A percentile compares a stretch with the other conserved stretches of the same genome.
Evolutionary conservation across 2,888 invertebrate genomes (phyloP).

Genomic region (Drosophila rellima): DNA sequence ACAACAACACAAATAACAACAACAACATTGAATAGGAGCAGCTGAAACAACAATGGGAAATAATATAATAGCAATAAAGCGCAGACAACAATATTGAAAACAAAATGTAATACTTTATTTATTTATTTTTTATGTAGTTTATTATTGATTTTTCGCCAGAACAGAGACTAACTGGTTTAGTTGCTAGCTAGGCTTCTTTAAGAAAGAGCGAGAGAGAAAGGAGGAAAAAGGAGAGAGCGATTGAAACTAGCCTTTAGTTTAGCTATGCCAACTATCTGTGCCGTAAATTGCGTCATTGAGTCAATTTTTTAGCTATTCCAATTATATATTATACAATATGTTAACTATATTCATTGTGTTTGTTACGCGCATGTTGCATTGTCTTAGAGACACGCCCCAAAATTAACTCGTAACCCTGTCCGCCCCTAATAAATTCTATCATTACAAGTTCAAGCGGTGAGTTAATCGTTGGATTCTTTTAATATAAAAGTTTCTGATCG

Average conservation of each 20-base stretch:
- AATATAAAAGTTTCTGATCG: constrained; percentile 5
- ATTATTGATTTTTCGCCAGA: constrained; percentile 69
- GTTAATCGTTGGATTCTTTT: constrained; percentile 1
- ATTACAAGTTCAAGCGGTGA: constrained; percentile 21
- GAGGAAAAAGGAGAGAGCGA: neutral
- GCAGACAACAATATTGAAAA: constrained; percentile 12
- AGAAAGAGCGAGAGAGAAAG: neutral
- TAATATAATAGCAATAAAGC: constrained; percentile 27
- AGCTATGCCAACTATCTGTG: constrained; percentile 1
- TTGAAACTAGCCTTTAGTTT: constrained; percentile 7
- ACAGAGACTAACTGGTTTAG: constrained; percentile 38
- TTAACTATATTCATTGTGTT: constrained; percentile 30
- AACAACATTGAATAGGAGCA: constrained; percentile 22
- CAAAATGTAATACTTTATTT: constrained; percentile 46
- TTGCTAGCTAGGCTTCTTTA: constrained; percentile 15
- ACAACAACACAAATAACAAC: constrained; percentile 26
- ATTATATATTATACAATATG: constrained; percentile 17
- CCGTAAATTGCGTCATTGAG: constrained; percentile 11
- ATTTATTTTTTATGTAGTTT: constrained; percentile 9
- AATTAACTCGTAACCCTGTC: neutral
- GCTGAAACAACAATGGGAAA: constrained; percentile 31
- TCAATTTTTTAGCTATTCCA: constrained; percentile 17
- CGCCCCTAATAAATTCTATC: neutral
- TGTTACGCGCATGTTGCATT: constrained; percentile 50
- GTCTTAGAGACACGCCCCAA: constrained; percentile 28